Evolutionary conservation across 2,797 vertebrate species (phyloP).

Genomic region (Tapera naevia): DNA sequence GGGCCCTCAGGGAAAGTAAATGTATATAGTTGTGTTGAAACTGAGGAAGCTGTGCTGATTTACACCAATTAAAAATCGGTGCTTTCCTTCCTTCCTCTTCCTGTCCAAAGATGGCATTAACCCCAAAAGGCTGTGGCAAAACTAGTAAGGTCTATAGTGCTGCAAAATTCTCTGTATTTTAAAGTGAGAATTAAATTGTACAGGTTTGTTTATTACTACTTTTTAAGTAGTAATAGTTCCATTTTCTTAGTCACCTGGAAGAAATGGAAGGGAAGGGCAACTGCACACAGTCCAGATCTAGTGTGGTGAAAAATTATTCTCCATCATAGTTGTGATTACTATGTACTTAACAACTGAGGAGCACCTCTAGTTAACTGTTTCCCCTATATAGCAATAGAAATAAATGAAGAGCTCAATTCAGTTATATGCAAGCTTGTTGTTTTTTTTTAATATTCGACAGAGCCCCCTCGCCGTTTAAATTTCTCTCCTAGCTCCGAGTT

Average conservation of each 20-base stretch:
- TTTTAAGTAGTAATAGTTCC: not conserved
- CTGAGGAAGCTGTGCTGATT: not conserved
- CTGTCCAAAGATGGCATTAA: not conserved
- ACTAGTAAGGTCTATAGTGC: not conserved
- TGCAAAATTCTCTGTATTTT: not conserved
- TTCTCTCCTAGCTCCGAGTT: conserved; percentile 2
- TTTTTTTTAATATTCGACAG: not conserved
- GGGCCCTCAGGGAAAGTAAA: conserved; percentile 24
- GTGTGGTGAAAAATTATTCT: not conserved
- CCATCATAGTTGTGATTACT: not conserved
- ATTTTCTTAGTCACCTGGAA: conserved; percentile 7
- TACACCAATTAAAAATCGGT: not conserved
- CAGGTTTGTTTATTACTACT: not conserved
- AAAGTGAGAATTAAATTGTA: not conserved
- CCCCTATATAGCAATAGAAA: not conserved
- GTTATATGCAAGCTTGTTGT: not conserved
- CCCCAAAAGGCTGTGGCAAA: not conserved
- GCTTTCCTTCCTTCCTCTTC: not conserved
- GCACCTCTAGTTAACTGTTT: not conserved
- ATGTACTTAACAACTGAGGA: not conserved
- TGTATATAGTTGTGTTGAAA: not conserved
- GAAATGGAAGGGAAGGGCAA: conserved; percentile 2
- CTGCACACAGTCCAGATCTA: not conserved
- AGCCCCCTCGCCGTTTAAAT: not conserved
- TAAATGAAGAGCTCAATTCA: not conserved